Evolutionary conservation across 2,113 vertebrate species (phyloP).

Genomic region (Cyprinus carpio): DNA sequence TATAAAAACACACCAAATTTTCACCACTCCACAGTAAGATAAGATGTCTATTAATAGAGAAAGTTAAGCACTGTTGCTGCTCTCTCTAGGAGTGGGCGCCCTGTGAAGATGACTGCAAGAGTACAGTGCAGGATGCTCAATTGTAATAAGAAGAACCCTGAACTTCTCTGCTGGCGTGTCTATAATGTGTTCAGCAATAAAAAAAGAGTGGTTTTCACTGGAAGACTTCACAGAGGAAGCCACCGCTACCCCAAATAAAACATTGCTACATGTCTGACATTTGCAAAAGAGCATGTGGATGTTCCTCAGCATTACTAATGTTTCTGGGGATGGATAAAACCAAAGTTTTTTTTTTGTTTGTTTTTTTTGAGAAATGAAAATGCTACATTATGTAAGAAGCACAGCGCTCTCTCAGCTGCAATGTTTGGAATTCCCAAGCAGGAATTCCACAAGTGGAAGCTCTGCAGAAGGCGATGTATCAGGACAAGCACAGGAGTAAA

Average conservation of each 20-base stretch:
- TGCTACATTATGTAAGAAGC: background rate
- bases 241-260: background rate
- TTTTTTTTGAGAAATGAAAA: background rate
- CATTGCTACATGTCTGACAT: background rate
- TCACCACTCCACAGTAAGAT: background rate
- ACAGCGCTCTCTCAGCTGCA: background rate
- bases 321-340: background rate
- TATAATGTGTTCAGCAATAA: background rate
- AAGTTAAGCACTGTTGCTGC: background rate
- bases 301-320: background rate
- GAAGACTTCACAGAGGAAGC: background rate
- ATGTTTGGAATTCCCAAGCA: background rate
- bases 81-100: background rate
- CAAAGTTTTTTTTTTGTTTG: background rate
- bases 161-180: background rate
- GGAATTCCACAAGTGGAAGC: background rate
- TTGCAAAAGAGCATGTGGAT: background rate
- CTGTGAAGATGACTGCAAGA: conserved; percentile 9
- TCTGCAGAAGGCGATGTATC: background rate
- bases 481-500: background rate
- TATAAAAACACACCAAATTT: background rate
- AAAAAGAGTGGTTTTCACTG: background rate
- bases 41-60: background rate
- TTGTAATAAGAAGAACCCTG: background rate
- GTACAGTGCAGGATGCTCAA: background rate